A percentile compares a stretch with the other conserved stretches of the same genome.
phyloP scores from a whole-genome alignment of 64 coral and sea anemone species.

The Anthopleura sola region DNA sequence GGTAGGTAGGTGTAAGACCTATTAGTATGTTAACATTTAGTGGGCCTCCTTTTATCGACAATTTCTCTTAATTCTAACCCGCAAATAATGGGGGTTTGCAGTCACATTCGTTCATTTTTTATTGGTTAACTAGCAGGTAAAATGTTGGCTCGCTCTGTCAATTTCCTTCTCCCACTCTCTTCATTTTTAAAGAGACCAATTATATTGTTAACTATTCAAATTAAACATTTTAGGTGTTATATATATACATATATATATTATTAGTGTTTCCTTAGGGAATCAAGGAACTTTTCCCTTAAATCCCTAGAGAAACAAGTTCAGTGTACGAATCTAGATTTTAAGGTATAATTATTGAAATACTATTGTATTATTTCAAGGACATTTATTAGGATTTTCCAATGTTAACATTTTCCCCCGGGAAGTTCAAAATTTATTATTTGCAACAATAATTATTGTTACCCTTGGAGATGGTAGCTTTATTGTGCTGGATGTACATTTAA shows the following conservation, averaged over 20 bases:
- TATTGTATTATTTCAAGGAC: conserved; percentile 87
- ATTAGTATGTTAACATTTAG: no score
- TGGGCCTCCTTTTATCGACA: no score
- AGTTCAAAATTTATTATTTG: conserved; percentile 67
- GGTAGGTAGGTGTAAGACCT: no score
- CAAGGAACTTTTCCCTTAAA: not conserved
- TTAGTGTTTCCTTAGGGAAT: not conserved
- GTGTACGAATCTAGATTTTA: conserved; percentile 97
- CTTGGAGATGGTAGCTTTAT: conserved; percentile 74
- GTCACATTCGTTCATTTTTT: conserved; percentile 15
- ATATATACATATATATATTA: conserved; percentile 37
- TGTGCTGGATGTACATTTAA: conserved; percentile 84
- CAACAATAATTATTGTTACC: conserved; percentile 75
- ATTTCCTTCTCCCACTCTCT: conserved; percentile 40
- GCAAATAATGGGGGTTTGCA: not conserved
- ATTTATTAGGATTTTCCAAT: conserved; percentile 99
- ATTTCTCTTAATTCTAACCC: not conserved
- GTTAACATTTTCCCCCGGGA: conserved; percentile 67
- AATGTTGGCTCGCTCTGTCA: conserved; percentile 39
- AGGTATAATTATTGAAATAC: conserved; percentile 88
- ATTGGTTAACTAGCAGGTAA: not conserved
- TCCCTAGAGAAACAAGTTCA: conserved; percentile 25
- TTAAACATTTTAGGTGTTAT: conserved; percentile 91
- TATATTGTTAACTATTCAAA: conserved; percentile 41
- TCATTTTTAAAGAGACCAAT: conserved; percentile 24